Evolutionary conservation across 1,140 invertebrate genomes (phyloP).

Genomic region (Papilio polyxenes): DNA sequence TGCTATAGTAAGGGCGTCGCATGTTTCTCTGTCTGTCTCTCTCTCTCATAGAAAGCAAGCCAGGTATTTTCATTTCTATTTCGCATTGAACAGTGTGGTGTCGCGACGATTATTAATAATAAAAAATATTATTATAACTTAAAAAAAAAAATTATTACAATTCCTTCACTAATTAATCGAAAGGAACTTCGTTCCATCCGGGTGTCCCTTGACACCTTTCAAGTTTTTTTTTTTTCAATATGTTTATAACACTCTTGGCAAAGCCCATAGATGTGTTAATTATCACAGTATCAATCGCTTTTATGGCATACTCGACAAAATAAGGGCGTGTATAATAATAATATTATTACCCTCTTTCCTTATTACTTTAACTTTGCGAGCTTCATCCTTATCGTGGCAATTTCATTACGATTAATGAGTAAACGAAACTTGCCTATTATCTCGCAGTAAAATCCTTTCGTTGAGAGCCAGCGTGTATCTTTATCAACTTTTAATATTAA

Average conservation of each 20-base stretch:
- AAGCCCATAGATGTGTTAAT: not conserved
- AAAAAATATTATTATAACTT: too few relatives aligned
- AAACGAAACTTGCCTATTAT: slow-evolving; percentile 37
- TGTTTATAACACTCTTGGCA: not conserved
- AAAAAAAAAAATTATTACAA: too few relatives aligned
- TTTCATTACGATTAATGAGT: slow-evolving; percentile 40
- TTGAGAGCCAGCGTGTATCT: slow-evolving; percentile 17
- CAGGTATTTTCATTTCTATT: too few relatives aligned
- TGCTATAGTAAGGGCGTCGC: too few relatives aligned
- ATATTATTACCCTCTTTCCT: slow-evolving; percentile 23
- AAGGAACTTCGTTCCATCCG: too few relatives aligned
- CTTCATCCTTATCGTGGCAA: slow-evolving; percentile 29
- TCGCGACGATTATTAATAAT: too few relatives aligned
- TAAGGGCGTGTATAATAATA: slow-evolving; percentile 15
- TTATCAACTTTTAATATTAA: slow-evolving; percentile 31
- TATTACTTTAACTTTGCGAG: slow-evolving; percentile 36
- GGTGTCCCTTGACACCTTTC: too few relatives aligned
- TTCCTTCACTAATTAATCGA: too few relatives aligned
- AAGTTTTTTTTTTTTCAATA: too few relatives aligned
- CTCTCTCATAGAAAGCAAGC: too few relatives aligned
- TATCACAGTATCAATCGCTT: not conserved
- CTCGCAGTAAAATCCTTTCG: slow-evolving; percentile 30
- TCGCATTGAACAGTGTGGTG: too few relatives aligned
- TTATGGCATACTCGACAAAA: slow-evolving; percentile 1
- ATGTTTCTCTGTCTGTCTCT: too few relatives aligned